Conservation (phyloP, 2,797 vertebrate genomes). For the Sebastes hubbsi region DNA sequence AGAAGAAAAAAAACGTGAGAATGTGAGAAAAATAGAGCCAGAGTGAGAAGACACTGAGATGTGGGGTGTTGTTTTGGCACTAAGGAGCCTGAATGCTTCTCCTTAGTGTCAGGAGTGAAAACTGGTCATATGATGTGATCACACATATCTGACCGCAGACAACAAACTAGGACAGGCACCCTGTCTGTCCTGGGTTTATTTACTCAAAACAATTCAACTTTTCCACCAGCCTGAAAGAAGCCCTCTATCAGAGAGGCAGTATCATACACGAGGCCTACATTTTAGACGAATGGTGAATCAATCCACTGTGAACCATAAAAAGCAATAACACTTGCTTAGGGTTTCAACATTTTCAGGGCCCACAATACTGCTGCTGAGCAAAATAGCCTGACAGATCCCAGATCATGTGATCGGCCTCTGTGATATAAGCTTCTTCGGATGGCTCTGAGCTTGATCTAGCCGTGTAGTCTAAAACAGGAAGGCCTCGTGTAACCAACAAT, state of each 20-base stretch:
- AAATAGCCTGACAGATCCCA: slow-evolving; percentile 39
- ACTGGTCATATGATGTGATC: slow-evolving; percentile 72
- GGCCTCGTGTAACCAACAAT: slow-evolving; percentile 31
- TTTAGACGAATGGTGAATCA: slow-evolving; percentile 40
- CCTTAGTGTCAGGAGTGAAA: slow-evolving; percentile 33
- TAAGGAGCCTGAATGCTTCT: slow-evolving; percentile 26
- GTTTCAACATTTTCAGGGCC: slow-evolving; percentile 42
- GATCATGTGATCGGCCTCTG: slow-evolving; percentile 48
- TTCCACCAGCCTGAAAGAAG: slow-evolving; percentile 25
- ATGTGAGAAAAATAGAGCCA: slow-evolving; percentile 67
- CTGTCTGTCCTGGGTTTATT: slow-evolving; percentile 21
- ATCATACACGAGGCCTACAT: slow-evolving; percentile 4
- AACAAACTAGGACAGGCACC: slow-evolving; percentile 28
- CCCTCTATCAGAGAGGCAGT: slow-evolving; percentile 7
- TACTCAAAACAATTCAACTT: slow-evolving; percentile 30
- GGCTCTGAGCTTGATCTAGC: slow-evolving; percentile 30
- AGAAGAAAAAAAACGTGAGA: slow-evolving; percentile 24
- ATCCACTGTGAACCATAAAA: slow-evolving; percentile 25
- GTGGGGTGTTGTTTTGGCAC: slow-evolving; percentile 50
- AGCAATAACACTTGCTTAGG: slow-evolving; percentile 13
- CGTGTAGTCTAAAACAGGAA: slow-evolving; percentile 43
- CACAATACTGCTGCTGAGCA: slow-evolving; percentile 31
- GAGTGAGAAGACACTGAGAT: slow-evolving; percentile 56
- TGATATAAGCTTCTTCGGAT: slow-evolving; percentile 34
- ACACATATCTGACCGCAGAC: slow-evolving; percentile 47